Evolutionary conservation across 2,797 vertebrate species (phyloP), one percentile per base, ranked within the genome.

Genomic region (Stomatorhinus walkeri): DNA sequence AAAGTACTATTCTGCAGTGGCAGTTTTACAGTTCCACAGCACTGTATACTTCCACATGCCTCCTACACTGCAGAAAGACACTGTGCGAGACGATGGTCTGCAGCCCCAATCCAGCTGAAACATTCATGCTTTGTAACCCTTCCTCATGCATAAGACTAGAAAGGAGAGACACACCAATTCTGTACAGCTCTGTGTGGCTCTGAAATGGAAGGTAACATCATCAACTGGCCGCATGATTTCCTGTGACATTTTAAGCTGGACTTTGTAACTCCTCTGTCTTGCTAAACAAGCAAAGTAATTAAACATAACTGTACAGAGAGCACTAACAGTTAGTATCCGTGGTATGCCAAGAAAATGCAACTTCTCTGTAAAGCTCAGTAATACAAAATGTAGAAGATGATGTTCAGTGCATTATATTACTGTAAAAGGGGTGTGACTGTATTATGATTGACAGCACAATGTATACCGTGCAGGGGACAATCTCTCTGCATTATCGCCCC

Each of bases 381-480:
- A 76, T 1, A 6, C 32, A 14, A 76, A 16, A 6, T 1, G 5
- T 40, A 76, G 64, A 72, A 72, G 68, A 40, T 14, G 28, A 46
- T 10, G 40, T n/a, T 79, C 72, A 43, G 72, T n/a, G 16, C 40
- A 81, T 81, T n/a, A 22, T 81, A 22, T 22, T 22, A 81, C 40
- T 81, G 8, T 46, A 22, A 46, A 46, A 81, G 19, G 19, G 19
- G 6, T 46, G 76, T 81, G 76, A 81, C 40, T 46, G 19, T n/a
- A 22, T 19, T 43, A 81, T 81, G 6, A 43, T 22, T 22, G 48
- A 22, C 14, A 49, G n/a, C 16, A 24, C 32, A 36, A 85, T n/a
- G 54, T 2, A 48, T 94, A 98, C 97, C 95, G 87, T 89, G 93
- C 88, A 85, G 93, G 92, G 72, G 90, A 89, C 0, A 90, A 93